These are phyloP conservation scores for Phenacoccus solenopsis DNA, from an alignment of 1,140 invertebrate genomes.

Conservation along the genomic window DNA sequence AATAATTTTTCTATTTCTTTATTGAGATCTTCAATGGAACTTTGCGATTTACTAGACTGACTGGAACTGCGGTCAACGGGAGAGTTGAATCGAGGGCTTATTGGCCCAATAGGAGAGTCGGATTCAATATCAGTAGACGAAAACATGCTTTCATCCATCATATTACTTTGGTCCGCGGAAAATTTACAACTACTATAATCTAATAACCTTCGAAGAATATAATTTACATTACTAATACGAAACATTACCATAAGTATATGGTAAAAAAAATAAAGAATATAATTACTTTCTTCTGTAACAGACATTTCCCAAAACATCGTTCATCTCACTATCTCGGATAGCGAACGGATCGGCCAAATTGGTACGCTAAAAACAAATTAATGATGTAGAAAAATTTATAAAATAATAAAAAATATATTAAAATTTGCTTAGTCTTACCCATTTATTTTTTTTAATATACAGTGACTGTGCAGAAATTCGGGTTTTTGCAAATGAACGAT, in stretches of 20 bases:
- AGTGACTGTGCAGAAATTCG: background rate
- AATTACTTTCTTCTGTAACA: background rate
- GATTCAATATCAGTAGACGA: background rate
- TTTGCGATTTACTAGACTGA: background rate
- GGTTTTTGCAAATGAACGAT: background rate
- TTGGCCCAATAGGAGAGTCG: background rate
- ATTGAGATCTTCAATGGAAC: constrained; percentile 3
- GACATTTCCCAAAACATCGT: background rate
- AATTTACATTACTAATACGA: too few relatives aligned
- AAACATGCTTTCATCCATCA: background rate
- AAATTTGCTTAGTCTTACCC: background rate
- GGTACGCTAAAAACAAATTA: background rate
- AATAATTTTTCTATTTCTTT: constrained; percentile 12
- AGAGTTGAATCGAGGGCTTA: background rate
- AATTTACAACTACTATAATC: background rate
- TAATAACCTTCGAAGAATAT: background rate
- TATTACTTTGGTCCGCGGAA: background rate
- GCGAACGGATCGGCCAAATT: background rate
- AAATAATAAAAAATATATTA: background rate
- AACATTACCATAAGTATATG: too few relatives aligned
- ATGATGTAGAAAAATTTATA: background rate
- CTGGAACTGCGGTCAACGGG: background rate
- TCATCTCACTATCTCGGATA: background rate
- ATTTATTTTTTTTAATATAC: background rate
- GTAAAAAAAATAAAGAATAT: too few relatives aligned